Conservation (phyloP, 2,113 vertebrate genomes). For the Aspiorhynchus laticeps region DNA sequence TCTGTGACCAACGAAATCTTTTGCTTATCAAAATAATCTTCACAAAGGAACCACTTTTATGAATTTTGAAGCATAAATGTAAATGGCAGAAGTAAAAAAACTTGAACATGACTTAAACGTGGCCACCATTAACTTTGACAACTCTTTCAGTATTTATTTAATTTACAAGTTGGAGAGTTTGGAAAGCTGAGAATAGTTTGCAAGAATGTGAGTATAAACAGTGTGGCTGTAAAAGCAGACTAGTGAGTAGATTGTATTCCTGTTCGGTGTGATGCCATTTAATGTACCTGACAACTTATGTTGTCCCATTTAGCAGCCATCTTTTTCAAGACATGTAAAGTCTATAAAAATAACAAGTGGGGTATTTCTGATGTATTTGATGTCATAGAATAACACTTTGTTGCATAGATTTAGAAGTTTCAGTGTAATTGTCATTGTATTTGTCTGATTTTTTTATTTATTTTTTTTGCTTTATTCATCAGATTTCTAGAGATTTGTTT, state of each 20-base stretch:
- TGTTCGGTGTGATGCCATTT: background rate
- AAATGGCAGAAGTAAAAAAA: no score
- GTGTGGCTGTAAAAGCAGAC: background rate
- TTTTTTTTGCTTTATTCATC: background rate
- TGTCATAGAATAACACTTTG: background rate
- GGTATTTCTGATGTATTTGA: background rate
- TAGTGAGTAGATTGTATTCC: background rate
- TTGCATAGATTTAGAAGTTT: background rate
- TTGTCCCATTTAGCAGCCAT: background rate
- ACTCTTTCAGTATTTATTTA: background rate
- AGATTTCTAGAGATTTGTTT: background rate
- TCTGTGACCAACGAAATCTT: background rate
- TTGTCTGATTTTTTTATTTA: background rate
- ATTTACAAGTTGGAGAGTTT: background rate
- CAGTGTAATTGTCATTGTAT: background rate
- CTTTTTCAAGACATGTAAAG: background rate
- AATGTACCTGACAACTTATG: background rate
- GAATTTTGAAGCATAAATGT: background rate
- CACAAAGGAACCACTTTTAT: background rate
- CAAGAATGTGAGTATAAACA: background rate
- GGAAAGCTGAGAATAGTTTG: background rate
- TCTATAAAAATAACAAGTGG: background rate
- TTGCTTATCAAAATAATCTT: background rate
- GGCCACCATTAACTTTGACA: background rate
- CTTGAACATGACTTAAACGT: background rate